Evolutionary conservation across 2,797 vertebrate genomes (phyloP).

Genomic region (Echeneis naucrates): DNA sequence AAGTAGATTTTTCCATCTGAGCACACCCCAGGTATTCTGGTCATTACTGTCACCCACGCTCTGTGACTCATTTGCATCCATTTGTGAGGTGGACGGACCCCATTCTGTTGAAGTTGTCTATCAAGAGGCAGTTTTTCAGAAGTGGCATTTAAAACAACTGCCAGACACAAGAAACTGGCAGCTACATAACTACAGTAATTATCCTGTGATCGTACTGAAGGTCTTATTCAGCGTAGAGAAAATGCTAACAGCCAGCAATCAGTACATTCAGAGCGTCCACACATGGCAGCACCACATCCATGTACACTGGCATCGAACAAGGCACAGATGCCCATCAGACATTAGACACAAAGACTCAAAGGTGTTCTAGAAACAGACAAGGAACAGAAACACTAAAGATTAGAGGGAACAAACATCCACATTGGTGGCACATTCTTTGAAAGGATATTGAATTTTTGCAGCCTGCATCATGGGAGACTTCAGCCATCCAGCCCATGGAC

Average conservation of each 20-base stretch:
- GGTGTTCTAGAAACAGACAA: slow-evolving; percentile 34
- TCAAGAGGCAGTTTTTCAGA: slow-evolving; percentile 52
- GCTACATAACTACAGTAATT: slow-evolving; percentile 75
- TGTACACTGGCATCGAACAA: slow-evolving; percentile 27
- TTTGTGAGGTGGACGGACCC: slow-evolving; percentile 62
- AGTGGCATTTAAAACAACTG: slow-evolving; percentile 66
- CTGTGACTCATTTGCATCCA: slow-evolving; percentile 63
- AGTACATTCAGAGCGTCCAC: slow-evolving; percentile 4
- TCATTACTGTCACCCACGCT: slow-evolving; percentile 60
- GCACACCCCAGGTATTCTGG: slow-evolving; percentile 54
- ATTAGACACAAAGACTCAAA: slow-evolving; percentile 36
- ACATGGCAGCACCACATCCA: slow-evolving; percentile 21
- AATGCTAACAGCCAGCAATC: slow-evolving; percentile 16
- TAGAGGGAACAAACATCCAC: slow-evolving; percentile 9
- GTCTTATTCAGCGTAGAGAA: slow-evolving; percentile 54
- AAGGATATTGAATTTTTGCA: neutral
- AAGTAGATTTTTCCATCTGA: slow-evolving; percentile 41
- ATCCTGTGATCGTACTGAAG: slow-evolving; percentile 48
- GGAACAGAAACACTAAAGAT: slow-evolving; percentile 15
- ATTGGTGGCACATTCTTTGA: slow-evolving; percentile 14
- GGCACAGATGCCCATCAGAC: slow-evolving; percentile 35
- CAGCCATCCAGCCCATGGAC: no score
- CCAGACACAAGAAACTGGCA: slow-evolving; percentile 55
- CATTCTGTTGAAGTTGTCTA: slow-evolving; percentile 61
- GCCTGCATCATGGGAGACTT: no score